phyloP scores from a whole-genome alignment of 2,888 invertebrate species.

The Archips crataeganus region DNA sequence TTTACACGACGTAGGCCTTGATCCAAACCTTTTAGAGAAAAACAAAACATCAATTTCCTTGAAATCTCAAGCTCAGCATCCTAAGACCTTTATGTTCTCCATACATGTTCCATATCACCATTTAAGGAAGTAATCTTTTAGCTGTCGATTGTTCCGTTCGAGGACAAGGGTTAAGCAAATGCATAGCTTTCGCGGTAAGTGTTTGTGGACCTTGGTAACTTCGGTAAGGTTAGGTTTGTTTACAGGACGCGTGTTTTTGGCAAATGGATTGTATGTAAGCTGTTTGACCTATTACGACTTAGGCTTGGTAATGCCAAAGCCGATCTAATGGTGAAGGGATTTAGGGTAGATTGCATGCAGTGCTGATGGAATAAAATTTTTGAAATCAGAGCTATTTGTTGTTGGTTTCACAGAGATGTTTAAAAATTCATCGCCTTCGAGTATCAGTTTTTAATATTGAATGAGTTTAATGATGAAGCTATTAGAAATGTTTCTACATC shows the following conservation, averaged over 20 bases:
- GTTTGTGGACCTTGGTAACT: constrained; percentile 18
- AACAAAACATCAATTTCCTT: constrained; percentile 27
- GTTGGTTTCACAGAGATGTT: no score
- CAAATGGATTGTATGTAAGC: constrained; percentile 2
- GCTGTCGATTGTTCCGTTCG: constrained; percentile 18
- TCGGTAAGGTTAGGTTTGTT: constrained; percentile 17
- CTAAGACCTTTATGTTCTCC: constrained; percentile 4
- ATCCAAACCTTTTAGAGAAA: constrained; percentile 9
- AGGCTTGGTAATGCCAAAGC: not conserved
- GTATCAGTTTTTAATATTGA: no score
- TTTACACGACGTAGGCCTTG: not conserved
- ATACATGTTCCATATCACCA: not conserved
- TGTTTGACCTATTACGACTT: not conserved
- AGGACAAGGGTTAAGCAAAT: constrained; percentile 26
- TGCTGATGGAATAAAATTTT: no score
- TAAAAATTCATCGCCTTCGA: no score
- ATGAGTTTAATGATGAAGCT: no score
- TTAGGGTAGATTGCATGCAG: no score
- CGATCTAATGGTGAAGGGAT: not conserved
- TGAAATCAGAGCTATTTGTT: no score
- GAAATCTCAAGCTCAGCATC: constrained; percentile 23
- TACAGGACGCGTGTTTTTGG: not conserved
- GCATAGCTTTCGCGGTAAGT: constrained; percentile 33
- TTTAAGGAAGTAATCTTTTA: constrained; percentile 37
- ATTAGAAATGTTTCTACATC: no score